A percentile compares a stretch with the other conserved stretches of the same genome.
Conservation (phyloP, 2,888 invertebrate genomes). For the Xylota sylvarum region DNA sequence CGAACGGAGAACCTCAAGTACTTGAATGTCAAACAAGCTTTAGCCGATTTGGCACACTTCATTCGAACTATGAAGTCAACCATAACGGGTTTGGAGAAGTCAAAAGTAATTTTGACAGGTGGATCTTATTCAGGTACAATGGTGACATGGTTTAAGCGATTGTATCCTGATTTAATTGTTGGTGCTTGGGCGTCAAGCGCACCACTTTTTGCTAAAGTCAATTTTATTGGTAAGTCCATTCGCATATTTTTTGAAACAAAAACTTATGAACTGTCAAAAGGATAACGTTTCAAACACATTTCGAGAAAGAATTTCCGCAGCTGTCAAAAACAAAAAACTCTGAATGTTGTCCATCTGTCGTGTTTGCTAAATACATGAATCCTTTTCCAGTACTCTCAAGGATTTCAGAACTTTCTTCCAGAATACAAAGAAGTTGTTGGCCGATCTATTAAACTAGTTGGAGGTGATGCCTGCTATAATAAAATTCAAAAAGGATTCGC, state of each 20-base stretch:
- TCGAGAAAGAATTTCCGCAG: too few relatives aligned
- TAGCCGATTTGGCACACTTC: conserved; percentile 89
- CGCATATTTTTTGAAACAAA: neutral
- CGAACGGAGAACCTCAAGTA: conserved; percentile 87
- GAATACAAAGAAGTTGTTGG: conserved; percentile 84
- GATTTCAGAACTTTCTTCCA: conserved; percentile 43
- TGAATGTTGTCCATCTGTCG: too few relatives aligned
- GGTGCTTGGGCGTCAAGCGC: conserved; percentile 89
- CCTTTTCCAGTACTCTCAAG: too few relatives aligned
- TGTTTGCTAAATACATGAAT: too few relatives aligned
- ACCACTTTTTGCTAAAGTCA: conserved; percentile 87
- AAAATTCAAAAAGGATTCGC: conserved; percentile 82
- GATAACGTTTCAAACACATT: too few relatives aligned
- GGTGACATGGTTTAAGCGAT: conserved; percentile 88
- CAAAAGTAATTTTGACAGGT: conserved; percentile 87
- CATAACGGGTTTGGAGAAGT: conserved; percentile 82
- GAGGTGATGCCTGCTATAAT: conserved; percentile 82
- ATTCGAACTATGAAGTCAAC: conserved; percentile 85
- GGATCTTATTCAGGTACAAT: conserved; percentile 89
- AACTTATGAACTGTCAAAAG: neutral
- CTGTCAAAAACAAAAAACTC: too few relatives aligned
- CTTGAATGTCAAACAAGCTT: conserved; percentile 88
- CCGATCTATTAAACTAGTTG: conserved; percentile 81
- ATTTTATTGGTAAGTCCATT: conserved; percentile 85
- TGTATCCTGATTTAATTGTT: conserved; percentile 87